A percentile compares a stretch with the other conserved stretches of the same genome.
These are phyloP conservation scores for Synodontis membranacea DNA, from an alignment of 2,113 vertebrate genomes.

Conservation along the genomic window DNA sequence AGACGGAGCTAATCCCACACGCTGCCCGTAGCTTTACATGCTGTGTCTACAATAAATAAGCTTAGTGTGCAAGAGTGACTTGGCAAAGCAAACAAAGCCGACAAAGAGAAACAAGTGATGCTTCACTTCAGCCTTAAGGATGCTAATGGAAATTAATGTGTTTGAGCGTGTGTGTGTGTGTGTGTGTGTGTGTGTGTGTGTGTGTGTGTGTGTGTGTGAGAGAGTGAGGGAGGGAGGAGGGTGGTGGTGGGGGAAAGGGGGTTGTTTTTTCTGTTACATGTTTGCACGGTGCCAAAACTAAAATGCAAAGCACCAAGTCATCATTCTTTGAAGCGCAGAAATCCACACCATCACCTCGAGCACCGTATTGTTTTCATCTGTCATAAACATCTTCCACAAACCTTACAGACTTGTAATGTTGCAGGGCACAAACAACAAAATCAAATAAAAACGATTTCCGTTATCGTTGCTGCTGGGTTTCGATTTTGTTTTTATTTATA, in stretches of 20 bases:
- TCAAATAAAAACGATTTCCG: slow-evolving; percentile 10
- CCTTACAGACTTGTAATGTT: not conserved
- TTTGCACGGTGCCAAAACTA: slow-evolving; percentile 32
- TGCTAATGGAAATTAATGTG: slow-evolving; percentile 48
- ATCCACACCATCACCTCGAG: slow-evolving; percentile 31
- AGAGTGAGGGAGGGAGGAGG: not conserved
- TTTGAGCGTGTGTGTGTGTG: not conserved
- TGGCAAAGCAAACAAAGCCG: slow-evolving; percentile 43
- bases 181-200: slow-evolving; percentile 13
- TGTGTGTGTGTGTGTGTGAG: not conserved
- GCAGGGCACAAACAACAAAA: not conserved
- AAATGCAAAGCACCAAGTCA: slow-evolving; percentile 32
- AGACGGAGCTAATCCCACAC: slow-evolving; percentile 34
- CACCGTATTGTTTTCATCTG: not conserved
- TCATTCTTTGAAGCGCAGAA: slow-evolving; percentile 37
- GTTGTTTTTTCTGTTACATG: slow-evolving; percentile 17
- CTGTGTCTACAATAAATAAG: slow-evolving; percentile 45
- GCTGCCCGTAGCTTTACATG: slow-evolving; percentile 41
- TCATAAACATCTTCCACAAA: not conserved
- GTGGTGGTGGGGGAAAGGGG: too few species aligned
- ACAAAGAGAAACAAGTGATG: slow-evolving; percentile 48
- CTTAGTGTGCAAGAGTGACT: slow-evolving; percentile 47
- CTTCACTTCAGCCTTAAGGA: slow-evolving; percentile 42
- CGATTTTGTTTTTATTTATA: not conserved
- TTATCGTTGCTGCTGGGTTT: not conserved